Base-by-base conservation (phyloP, 2,113 vertebrate species). In the Azemiops feae region DNA sequence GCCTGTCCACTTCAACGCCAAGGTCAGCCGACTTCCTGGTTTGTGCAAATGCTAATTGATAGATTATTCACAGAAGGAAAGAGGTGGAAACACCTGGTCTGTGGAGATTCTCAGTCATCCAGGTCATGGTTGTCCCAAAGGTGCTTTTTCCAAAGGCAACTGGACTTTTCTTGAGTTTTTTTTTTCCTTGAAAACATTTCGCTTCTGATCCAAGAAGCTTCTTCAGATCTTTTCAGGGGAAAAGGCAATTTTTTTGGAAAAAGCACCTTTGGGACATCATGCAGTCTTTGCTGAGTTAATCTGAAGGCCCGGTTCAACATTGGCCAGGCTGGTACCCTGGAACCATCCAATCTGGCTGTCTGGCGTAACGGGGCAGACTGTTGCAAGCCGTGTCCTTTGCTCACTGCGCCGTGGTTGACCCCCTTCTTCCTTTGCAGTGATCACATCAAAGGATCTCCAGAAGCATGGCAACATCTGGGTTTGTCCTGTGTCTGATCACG, bases 381-480 rank as follows among this genome's bases (percentile, higher is more conserved):
- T 0, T 45, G 22, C 81, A 20, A 43, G 39, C 9, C 1, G 0
- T 47, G 39, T 25, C 43, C 1, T 45, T 47, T 25, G 9, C 85
- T 9, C 22, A 3, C 69, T 55, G 27, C 47, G 43, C 25, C 5
- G 1, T 52, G 30, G n/a, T 9, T 25, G 55, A 30, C 45, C 47
- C 55, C 16, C 47, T 69, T 93, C 4, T 95, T 93, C 43, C 90
- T 87, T n/a, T 23, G 47, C 98, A 99, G 99, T 99, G 95, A 99
- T 99, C 96, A 99, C 99, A 94, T 99, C 99, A 14, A 99, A 99
- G 97, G 99, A 99, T 97, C 98, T 99, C 90, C 99, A 99, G 98
- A 99, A 99, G 96, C 99, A 99, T 0, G 99, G 99, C n/a, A 99
- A 99, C 98, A 99, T 99, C 97, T 99, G 99, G 99, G 99, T 99